phyloP scores from a whole-genome alignment of 1,140 invertebrate species.

The Drosophila ironensis region DNA sequence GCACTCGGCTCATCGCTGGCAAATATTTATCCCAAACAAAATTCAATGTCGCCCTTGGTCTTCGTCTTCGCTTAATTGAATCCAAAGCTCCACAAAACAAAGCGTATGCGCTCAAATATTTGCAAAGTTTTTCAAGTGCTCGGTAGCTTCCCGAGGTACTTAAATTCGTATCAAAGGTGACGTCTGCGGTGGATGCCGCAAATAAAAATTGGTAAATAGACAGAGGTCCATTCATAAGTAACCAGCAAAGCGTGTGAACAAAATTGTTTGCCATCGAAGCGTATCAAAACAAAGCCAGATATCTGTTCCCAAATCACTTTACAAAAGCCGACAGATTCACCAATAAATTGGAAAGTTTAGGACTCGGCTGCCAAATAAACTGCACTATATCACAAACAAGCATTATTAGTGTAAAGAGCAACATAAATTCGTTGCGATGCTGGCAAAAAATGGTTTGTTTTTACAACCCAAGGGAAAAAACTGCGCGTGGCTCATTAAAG shows the following conservation, averaged over 20 bases:
- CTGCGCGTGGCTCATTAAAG: constrained; percentile 47
- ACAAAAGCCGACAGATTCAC: too few relatives aligned
- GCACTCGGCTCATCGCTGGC: background rate
- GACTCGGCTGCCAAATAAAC: constrained; percentile 10
- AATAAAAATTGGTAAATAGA: constrained; percentile 34
- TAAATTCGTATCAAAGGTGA: constrained; percentile 40
- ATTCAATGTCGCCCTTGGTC: constrained; percentile 49
- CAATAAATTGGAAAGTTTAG: too few relatives aligned
- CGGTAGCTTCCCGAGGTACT: constrained; percentile 37
- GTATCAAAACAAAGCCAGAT: constrained; percentile 54
- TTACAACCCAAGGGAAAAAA: constrained; percentile 21
- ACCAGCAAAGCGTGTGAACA: constrained; percentile 58
- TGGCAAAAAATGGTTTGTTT: constrained; percentile 18
- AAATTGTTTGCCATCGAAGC: constrained; percentile 39
- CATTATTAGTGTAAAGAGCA: constrained; percentile 4
- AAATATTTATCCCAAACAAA: constrained; percentile 1
- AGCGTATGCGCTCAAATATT: constrained; percentile 46
- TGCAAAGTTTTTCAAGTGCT: constrained; percentile 35
- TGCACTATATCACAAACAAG: too few relatives aligned
- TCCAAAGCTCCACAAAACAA: constrained; percentile 10
- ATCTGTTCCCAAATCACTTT: constrained; percentile 47
- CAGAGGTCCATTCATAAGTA: constrained; percentile 35
- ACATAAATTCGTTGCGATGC: background rate
- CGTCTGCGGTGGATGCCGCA: constrained; percentile 15
- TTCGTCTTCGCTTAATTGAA: constrained; percentile 22